These are phyloP conservation scores for Rhodinocichla rosea DNA, from an alignment of 2,113 vertebrate genomes.

Conservation along the genomic window DNA sequence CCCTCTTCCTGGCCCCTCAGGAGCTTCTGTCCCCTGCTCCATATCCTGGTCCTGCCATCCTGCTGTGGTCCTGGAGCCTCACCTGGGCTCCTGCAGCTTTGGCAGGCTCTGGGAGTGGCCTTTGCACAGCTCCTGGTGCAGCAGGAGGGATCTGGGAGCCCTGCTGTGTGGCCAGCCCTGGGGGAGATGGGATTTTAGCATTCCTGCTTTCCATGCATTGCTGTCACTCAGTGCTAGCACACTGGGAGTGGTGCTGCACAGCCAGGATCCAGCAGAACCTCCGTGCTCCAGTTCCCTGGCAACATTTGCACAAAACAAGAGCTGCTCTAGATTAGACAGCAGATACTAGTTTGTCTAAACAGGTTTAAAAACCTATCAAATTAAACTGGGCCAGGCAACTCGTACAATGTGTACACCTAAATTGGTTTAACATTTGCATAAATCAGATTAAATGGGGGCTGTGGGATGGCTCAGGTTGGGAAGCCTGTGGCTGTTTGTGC, in stretches of 20 bases:
- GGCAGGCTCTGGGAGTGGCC: background rate
- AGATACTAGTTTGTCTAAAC: constrained; percentile 38
- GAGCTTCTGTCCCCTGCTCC: rapidly evolving
- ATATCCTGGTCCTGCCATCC: rapidly evolving
- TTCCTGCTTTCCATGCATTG: rapidly evolving
- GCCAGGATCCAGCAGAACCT: background rate
- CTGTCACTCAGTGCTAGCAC: background rate
- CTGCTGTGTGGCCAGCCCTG: background rate
- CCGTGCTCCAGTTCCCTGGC: background rate
- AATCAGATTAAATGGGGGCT: background rate
- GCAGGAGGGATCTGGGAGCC: rapidly evolving
- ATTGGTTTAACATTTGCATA: constrained; percentile 12
- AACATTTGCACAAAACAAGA: background rate
- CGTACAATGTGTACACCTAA: background rate
- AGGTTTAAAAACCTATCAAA: constrained; percentile 31
- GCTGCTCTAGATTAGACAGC: constrained; percentile 15
- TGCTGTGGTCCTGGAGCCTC: background rate
- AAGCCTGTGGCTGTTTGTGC: background rate
- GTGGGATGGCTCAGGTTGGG: background rate
- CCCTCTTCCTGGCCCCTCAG: background rate
- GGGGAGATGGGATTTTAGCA: background rate
- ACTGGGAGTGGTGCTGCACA: background rate
- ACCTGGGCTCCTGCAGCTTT: background rate
- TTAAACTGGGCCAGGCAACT: constrained; percentile 10
- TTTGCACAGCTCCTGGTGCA: background rate